Evolutionary conservation across 2,113 vertebrate genomes (phyloP), one percentile per base, ranked within the genome.

Genomic region (Phyllostomus hastatus): DNA sequence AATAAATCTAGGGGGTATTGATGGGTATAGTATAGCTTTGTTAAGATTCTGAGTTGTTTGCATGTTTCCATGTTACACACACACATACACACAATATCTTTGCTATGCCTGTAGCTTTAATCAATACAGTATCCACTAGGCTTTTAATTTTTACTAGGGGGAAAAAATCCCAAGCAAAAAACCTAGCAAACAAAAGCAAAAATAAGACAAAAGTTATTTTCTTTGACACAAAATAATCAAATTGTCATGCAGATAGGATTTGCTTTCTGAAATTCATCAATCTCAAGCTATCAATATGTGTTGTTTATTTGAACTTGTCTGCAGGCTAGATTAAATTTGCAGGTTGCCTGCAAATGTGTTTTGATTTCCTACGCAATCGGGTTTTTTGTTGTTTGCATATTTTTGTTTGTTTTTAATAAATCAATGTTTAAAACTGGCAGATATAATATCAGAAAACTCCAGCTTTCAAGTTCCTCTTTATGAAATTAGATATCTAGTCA

Each of bases 271-370:
- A 95, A 82, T n/a, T 54, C 48, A 35, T 67, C 72, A 72, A 59
- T 82, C 11, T 64, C 26, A 80, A 73, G 19, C 38, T 91, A 64
- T 64, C 61, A 64, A 64, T 64, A 70, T 5, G 38, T 3, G 4
- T n/a, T 48, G 8, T 35, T 76, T 48, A 70, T 88, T 64, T 80
- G 61, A 94, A 92, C 61, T 81, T 92, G 73, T 90, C 73, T 92
- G 46, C 20, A 87, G 67, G 38, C 26, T 57, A 83, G 7, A 73
- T 73, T 75, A 19, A 66, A 50, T 28, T 86, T 80, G 5, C 24
- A 86, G 43, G n/a, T 48, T 79, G 48, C 67, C 52, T 79, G 72
- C 12, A 92, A 79, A 83, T 1, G 43, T 66, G 4, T 59, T 72
- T 95, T 96, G 35, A 82, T 31, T 57, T 19, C 33, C 24, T 80